Percentiles rank a stretch among this genome's conserved stretches.
These are phyloP conservation scores for Apodemia mormo DNA, from an alignment of 2,888 invertebrate genomes.

Conservation along the genomic window DNA sequence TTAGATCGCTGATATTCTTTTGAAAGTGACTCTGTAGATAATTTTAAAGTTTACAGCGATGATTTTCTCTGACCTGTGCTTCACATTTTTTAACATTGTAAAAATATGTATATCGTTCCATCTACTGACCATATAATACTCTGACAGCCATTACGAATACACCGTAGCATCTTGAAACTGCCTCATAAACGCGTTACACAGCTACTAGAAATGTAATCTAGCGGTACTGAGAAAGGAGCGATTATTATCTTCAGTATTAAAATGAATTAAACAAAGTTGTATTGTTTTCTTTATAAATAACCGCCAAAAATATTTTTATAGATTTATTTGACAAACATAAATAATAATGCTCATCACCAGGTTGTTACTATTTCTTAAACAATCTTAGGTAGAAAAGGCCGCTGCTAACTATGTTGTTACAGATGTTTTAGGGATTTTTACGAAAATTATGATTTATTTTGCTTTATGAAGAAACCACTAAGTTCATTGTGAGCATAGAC, in stretches of 20 bases:
- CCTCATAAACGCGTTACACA: conserved; percentile 76
- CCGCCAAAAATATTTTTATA: background rate
- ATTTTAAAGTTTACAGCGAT: conserved; percentile 44
- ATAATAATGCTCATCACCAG: too few relatives aligned
- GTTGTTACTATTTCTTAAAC: too few relatives aligned
- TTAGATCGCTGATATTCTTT: conserved; percentile 28
- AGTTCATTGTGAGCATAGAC: too few relatives aligned
- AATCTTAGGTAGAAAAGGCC: too few relatives aligned
- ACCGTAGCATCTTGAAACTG: conserved; percentile 75
- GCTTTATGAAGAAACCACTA: too few relatives aligned
- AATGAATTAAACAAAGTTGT: conserved; percentile 53
- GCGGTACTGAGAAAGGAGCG: conserved; percentile 76
- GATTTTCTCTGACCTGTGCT: conserved; percentile 72
- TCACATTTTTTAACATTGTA: conserved; percentile 65
- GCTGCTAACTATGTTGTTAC: too few relatives aligned
- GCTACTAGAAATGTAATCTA: conserved; percentile 80
- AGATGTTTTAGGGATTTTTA: too few relatives aligned
- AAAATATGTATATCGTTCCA: conserved; percentile 73
- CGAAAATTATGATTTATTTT: too few relatives aligned
- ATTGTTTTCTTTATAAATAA: conserved; percentile 17
- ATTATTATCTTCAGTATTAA: conserved; percentile 64
- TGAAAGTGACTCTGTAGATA: conserved; percentile 2
- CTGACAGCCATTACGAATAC: conserved; percentile 76
- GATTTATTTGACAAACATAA: too few relatives aligned
- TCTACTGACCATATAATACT: conserved; percentile 73